Conservation (phyloP, 2,888 invertebrate genomes). For the Hirtodrosophila confusa region DNA sequence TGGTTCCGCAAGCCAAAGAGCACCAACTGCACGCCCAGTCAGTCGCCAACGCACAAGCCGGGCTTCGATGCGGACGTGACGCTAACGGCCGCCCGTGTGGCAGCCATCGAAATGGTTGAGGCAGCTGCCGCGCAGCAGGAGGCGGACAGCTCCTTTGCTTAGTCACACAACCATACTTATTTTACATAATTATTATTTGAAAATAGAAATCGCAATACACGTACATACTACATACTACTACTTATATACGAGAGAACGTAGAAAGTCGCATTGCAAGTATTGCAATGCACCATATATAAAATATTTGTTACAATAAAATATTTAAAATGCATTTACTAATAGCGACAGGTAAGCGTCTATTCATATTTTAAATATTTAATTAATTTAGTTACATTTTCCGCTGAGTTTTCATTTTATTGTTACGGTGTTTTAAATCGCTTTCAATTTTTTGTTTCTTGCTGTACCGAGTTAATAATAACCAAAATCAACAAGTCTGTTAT, state of each 20-base stretch:
- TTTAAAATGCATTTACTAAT: conserved; percentile 45
- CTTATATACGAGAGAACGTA: conserved; percentile 24
- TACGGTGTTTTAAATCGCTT: conserved; percentile 14
- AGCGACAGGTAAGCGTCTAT: conserved; percentile 24
- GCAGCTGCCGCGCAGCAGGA: conserved; percentile 50
- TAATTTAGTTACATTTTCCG: conserved; percentile 22
- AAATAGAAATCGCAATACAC: conserved; percentile 14
- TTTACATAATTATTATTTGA: conserved; percentile 7
- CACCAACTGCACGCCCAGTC: conserved; percentile 83
- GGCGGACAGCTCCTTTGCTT: conserved; percentile 50
- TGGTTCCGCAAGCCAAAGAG: conserved; percentile 84
- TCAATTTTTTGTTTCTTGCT: conserved; percentile 3
- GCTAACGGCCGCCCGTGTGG: conserved; percentile 66
- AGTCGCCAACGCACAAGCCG: conserved; percentile 84
- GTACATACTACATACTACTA: conserved; percentile 12
- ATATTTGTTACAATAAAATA: conserved; percentile 43
- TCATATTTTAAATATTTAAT: conserved; percentile 26
- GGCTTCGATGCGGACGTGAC: conserved; percentile 67
- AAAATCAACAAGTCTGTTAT: conserved; percentile 35
- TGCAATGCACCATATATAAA: conserved; percentile 18
- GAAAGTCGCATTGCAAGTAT: conserved; percentile 14
- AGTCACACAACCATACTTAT: conserved; percentile 15
- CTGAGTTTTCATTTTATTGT: conserved; percentile 18
- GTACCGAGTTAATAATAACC: conserved; percentile 6
- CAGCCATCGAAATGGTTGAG: conserved; percentile 62